phyloP scores from a whole-genome alignment of 2,797 vertebrate genomes.

The Remorina albescens region DNA sequence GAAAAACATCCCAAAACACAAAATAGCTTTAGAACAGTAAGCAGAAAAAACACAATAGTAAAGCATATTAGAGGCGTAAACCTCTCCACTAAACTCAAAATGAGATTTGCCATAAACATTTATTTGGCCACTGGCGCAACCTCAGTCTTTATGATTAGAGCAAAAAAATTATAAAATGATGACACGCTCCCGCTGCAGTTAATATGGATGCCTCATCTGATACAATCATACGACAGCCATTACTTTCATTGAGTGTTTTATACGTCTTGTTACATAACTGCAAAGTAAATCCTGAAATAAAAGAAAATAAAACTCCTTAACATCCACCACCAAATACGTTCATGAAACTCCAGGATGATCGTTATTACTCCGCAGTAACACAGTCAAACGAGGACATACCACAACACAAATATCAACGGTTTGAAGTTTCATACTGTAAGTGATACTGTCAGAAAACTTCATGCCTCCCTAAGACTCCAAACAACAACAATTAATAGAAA shows the following conservation, averaged over 20 bases:
- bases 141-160: too few species aligned
- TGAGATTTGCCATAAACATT: not conserved
- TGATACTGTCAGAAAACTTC: not conserved
- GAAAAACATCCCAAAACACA: too few species aligned
- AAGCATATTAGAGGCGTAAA: not conserved
- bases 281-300: not conserved
- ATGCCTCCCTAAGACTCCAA: not conserved
- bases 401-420: not conserved
- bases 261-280: not conserved
- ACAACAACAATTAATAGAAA: constrained; percentile 6
- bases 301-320: not conserved
- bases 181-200: too few species aligned
- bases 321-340: not conserved
- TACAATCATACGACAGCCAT: too few species aligned
- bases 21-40: too few species aligned
- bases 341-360: not conserved
- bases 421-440: not conserved
- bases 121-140: not conserved
- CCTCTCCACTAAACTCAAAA: constrained; percentile 16
- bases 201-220: not conserved
- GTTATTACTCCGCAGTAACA: not conserved
- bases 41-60: not conserved
- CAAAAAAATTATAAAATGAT: too few species aligned
- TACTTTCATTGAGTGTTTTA: not conserved
- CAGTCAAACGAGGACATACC: not conserved